Conservation (phyloP, 2,113 vertebrate genomes). For the Nesoenas mayeri region DNA sequence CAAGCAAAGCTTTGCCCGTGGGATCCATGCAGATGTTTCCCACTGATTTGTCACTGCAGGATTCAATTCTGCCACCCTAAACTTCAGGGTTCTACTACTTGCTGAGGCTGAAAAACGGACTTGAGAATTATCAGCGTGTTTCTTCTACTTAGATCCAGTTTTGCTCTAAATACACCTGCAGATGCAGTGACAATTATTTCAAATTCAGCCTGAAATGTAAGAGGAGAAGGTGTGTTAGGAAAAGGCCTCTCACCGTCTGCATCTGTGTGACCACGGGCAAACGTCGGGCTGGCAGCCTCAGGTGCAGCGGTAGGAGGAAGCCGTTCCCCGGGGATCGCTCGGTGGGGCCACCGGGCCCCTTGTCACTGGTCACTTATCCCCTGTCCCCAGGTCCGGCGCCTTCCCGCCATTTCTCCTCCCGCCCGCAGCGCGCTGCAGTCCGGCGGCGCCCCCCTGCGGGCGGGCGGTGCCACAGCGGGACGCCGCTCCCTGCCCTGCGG, state of each 20-base stretch:
- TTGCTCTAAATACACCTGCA: background rate
- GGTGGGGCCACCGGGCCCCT: background rate
- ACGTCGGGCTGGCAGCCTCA: background rate
- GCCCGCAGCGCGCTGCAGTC: background rate
- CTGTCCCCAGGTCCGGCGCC: background rate
- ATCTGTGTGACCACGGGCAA: no score
- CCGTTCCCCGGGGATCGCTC: background rate
- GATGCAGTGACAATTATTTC: background rate
- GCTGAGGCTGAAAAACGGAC: background rate
- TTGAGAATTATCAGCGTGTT: background rate
- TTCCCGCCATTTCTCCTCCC: background rate
- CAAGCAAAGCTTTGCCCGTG: background rate
- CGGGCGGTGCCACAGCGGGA: background rate
- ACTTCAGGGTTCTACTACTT: accelerated
- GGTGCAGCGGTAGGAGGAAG: background rate
- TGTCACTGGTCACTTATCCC: no score
- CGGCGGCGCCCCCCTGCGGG: no score
- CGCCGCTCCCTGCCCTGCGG: background rate
- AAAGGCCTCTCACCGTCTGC: no score
- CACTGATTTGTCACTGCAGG: background rate
- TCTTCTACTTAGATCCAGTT: background rate
- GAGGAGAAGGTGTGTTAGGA: background rate
- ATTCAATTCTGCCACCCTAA: no score
- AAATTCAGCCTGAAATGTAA: background rate
- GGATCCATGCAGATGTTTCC: background rate